Conservation (phyloP, 2,888 invertebrate genomes). For the Gasteruption jaculator region DNA sequence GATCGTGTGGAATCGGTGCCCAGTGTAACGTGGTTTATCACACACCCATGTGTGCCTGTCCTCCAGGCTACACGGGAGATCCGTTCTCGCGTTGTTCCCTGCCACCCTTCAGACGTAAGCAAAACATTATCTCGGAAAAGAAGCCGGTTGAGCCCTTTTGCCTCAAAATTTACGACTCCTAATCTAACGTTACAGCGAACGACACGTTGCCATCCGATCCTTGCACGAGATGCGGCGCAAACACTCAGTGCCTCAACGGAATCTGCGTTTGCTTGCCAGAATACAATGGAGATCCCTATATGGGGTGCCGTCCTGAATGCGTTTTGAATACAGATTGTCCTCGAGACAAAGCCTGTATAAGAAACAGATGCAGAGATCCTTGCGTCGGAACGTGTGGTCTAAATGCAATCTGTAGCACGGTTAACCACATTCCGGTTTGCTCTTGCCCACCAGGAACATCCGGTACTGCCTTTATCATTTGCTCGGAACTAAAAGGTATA, state of each 20-base stretch:
- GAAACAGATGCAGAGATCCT: conserved; percentile 60
- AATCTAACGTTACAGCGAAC: not conserved
- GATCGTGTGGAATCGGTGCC: conserved; percentile 54
- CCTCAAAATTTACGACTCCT: not conserved
- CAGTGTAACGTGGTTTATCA: conserved; percentile 51
- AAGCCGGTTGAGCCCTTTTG: not conserved
- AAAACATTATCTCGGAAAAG: not conserved
- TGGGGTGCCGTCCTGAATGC: conserved; percentile 59
- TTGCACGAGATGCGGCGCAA: conserved; percentile 52
- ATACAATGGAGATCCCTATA: conserved; percentile 45
- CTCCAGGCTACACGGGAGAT: conserved; percentile 65
- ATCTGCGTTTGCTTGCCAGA: conserved; percentile 45
- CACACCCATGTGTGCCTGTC: conserved; percentile 56
- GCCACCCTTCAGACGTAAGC: conserved; percentile 50
- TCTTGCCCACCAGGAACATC: conserved; percentile 61
- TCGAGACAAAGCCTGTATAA: conserved; percentile 58
- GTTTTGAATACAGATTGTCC: conserved; percentile 61
- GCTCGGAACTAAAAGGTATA: conserved; percentile 58
- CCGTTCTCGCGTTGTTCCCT: conserved; percentile 67
- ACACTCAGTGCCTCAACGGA: conserved; percentile 48
- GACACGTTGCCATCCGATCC: conserved; percentile 43
- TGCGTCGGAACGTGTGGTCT: conserved; percentile 62
- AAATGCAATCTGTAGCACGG: conserved; percentile 58
- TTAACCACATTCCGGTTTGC: conserved; percentile 59
- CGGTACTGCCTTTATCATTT: conserved; percentile 66